A percentile compares a stretch with the other conserved stretches of the same genome.
phyloP scores from a whole-genome alignment of 2,113 vertebrate species.

The Piprites chloris region DNA sequence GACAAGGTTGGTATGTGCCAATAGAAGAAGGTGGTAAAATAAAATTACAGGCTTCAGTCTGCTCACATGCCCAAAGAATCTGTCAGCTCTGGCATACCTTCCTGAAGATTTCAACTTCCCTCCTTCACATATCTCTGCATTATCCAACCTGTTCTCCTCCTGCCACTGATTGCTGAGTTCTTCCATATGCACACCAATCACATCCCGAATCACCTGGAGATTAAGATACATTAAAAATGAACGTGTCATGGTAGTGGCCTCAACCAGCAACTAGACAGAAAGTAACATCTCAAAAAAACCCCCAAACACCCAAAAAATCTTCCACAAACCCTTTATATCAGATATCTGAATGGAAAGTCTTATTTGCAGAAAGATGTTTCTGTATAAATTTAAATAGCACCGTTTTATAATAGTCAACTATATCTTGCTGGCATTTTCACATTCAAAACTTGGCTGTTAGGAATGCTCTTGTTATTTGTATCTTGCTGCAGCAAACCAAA shows the following conservation, averaged over 20 bases:
- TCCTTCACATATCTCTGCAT: conserved; percentile 44
- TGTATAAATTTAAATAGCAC: background rate
- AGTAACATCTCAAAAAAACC: background rate
- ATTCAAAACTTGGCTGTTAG: background rate
- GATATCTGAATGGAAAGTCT: background rate
- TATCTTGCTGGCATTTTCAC: background rate
- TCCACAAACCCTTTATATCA: background rate
- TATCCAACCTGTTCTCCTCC: conserved; percentile 72
- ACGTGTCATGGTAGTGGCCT: background rate
- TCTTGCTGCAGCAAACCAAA: background rate
- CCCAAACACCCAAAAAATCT: background rate
- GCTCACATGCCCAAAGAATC: background rate
- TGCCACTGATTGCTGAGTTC: conserved; percentile 89
- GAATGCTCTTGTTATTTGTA: background rate
- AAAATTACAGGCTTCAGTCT: background rate
- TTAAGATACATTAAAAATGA: background rate
- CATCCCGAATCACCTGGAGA: conserved; percentile 89
- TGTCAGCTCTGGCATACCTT: conserved; percentile 64
- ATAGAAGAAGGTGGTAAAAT: background rate
- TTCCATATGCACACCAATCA: conserved; percentile 91
- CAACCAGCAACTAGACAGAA: background rate
- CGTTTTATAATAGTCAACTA: background rate
- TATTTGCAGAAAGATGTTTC: background rate
- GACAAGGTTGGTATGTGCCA: background rate
- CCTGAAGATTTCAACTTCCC: conserved; percentile 67